Conservation (phyloP, 2,797 vertebrate genomes). For the Xenentodon cancila region DNA sequence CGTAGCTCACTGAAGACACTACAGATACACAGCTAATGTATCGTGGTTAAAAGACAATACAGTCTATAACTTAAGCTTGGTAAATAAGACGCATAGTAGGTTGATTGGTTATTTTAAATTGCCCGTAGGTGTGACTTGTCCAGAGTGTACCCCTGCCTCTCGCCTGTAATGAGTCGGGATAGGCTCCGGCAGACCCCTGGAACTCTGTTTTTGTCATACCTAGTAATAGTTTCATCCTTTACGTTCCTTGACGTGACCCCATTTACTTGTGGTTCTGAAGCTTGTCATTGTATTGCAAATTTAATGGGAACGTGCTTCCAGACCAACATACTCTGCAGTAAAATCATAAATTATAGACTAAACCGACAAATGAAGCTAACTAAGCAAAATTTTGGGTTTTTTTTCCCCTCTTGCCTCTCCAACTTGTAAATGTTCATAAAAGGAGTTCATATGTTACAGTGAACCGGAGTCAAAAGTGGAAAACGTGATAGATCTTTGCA, state of each 20-base stretch:
- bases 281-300: constrained; percentile 57
- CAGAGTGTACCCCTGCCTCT: no score
- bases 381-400: constrained; percentile 40
- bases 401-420: neutral
- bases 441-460: constrained; percentile 27
- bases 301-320: constrained; percentile 65
- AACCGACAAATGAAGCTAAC: constrained; percentile 61
- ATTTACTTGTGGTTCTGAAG: constrained; percentile 49
- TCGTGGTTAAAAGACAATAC: neutral
- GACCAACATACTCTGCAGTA: constrained; percentile 58
- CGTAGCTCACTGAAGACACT: neutral
- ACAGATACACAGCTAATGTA: neutral
- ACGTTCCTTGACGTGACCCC: constrained; percentile 35
- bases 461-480: constrained; percentile 21
- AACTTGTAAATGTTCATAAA: constrained; percentile 25
- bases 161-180: no score
- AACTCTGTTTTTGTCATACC: neutral
- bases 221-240: constrained; percentile 12
- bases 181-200: no score
- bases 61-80: no score
- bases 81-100: no score
- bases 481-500: constrained; percentile 9
- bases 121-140: no score
- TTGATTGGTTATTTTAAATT: no score
- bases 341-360: constrained; percentile 72